phyloP scores from a whole-genome alignment of 1,140 invertebrate genomes.

The Orius laevigatus region DNA sequence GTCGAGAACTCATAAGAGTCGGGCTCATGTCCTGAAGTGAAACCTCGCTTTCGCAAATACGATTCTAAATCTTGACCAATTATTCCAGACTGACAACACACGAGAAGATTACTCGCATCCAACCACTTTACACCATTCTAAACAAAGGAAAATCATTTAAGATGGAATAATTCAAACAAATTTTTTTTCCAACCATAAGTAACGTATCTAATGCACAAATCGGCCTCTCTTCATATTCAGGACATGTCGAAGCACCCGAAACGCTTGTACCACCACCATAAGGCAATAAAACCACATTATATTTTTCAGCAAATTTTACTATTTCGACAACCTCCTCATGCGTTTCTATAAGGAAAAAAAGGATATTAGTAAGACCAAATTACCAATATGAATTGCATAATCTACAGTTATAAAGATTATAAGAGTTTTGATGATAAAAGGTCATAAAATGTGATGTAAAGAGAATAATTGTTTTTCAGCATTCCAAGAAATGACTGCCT shows the following conservation, averaged over 20 bases:
- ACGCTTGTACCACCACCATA: conserved; percentile 95
- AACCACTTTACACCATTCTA: conserved; percentile 43
- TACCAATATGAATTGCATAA: neutral
- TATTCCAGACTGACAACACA: conserved; percentile 75
- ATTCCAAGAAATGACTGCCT: no score
- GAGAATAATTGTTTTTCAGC: no score
- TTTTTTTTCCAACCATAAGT: conserved; percentile 53
- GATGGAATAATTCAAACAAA: neutral
- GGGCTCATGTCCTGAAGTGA: conserved; percentile 84
- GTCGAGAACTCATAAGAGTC: conserved; percentile 93
- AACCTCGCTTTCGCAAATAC: conserved; percentile 48
- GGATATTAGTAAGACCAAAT: neutral
- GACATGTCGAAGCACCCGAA: conserved; percentile 78
- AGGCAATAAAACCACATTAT: conserved; percentile 78
- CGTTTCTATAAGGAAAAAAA: conserved; percentile 28
- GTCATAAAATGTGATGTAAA: neutral
- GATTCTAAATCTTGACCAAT: conserved; percentile 86
- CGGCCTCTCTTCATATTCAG: conserved; percentile 55
- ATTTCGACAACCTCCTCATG: conserved; percentile 72
- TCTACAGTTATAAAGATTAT: conserved; percentile 1
- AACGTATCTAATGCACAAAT: conserved; percentile 88
- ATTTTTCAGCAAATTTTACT: conserved; percentile 54
- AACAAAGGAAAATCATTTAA: conserved; percentile 10
- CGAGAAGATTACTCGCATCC: conserved; percentile 73
- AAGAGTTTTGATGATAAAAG: neutral